Conservation (phyloP, 1,140 invertebrate genomes). For the Drosophila guanche region DNA sequence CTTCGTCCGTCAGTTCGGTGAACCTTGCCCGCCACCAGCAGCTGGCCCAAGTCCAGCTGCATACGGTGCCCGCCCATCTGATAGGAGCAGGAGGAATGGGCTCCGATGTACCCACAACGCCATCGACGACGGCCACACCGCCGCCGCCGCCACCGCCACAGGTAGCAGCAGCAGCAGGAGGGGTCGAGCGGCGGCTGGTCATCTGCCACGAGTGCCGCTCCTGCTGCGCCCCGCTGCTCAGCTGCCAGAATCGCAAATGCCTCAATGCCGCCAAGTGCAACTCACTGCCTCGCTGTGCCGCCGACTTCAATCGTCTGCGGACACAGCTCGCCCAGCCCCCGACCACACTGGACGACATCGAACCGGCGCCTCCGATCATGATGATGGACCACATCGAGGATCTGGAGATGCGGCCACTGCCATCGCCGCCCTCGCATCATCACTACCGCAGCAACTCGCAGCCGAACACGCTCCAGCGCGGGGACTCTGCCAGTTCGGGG, state of each 20-base stretch:
- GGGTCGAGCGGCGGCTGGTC: constrained; percentile 63
- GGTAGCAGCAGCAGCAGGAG: constrained; percentile 2
- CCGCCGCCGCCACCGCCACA: constrained; percentile 45
- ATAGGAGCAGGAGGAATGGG: constrained; percentile 43
- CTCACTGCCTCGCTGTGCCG: constrained; percentile 83
- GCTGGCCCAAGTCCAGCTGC: constrained; percentile 75
- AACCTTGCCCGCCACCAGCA: constrained; percentile 78
- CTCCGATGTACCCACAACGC: constrained; percentile 71
- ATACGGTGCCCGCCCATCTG: constrained; percentile 73
- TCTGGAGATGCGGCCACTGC: constrained; percentile 54
- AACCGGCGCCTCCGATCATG: constrained; percentile 57
- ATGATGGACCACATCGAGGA: constrained; percentile 41
- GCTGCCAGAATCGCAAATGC: constrained; percentile 83
- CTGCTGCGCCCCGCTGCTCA: constrained; percentile 73
- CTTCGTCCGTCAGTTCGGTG: constrained; percentile 70
- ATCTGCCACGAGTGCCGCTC: constrained; percentile 81
- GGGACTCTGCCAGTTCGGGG: constrained; percentile 73
- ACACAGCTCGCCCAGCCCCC: constrained; percentile 78
- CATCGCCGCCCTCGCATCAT: constrained; percentile 42
- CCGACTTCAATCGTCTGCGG: constrained; percentile 80
- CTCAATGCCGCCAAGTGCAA: constrained; percentile 83
- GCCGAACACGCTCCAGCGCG: constrained; percentile 79
- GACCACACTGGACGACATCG: constrained; percentile 74
- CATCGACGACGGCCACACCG: constrained; percentile 71
- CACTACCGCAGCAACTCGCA: constrained; percentile 81